phyloP scores from a whole-genome alignment of 2,113 vertebrate species.

The Xiphophorus maculatus region DNA sequence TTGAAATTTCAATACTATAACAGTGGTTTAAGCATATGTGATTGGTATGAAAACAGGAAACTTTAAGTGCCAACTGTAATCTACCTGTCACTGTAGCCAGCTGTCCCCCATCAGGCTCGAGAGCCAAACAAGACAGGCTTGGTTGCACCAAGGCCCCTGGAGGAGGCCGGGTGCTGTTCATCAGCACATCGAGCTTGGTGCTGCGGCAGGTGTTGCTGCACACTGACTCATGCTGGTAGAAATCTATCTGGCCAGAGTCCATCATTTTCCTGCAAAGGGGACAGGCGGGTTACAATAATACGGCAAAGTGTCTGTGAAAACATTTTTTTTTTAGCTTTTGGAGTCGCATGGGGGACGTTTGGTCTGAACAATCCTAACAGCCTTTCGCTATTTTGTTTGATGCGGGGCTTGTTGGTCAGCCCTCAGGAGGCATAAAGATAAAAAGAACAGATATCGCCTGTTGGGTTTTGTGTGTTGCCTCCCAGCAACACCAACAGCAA shows the following conservation, averaged over 20 bases:
- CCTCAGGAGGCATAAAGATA: slow-evolving; percentile 30
- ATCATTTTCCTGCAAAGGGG: slow-evolving; percentile 90
- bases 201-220: slow-evolving; percentile 97
- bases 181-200: slow-evolving; percentile 93
- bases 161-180: slow-evolving; percentile 87
- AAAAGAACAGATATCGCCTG: slow-evolving; percentile 42
- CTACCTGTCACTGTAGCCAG: slow-evolving; percentile 73
- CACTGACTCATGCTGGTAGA: slow-evolving; percentile 93
- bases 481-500: slow-evolving; percentile 48
- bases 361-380: slow-evolving; percentile 11
- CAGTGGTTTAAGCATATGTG: slow-evolving; percentile 42
- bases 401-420: slow-evolving; percentile 27
- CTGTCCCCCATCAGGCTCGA: slow-evolving; percentile 61
- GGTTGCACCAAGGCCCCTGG: slow-evolving; percentile 81
- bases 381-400: slow-evolving; percentile 22
- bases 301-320: slow-evolving; percentile 10
- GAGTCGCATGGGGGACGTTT: slow-evolving; percentile 8
- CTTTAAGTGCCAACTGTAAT: slow-evolving; percentile 42
- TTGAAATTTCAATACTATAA: neutral
- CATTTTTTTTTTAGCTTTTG: neutral
- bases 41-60: neutral
- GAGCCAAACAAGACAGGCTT: slow-evolving; percentile 75
- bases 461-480: slow-evolving; percentile 33
- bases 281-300: slow-evolving; percentile 32
- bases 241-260: slow-evolving; percentile 95